Base-by-base conservation (phyloP, 2,888 invertebrate species). In the Crocallis elinguaria region DNA sequence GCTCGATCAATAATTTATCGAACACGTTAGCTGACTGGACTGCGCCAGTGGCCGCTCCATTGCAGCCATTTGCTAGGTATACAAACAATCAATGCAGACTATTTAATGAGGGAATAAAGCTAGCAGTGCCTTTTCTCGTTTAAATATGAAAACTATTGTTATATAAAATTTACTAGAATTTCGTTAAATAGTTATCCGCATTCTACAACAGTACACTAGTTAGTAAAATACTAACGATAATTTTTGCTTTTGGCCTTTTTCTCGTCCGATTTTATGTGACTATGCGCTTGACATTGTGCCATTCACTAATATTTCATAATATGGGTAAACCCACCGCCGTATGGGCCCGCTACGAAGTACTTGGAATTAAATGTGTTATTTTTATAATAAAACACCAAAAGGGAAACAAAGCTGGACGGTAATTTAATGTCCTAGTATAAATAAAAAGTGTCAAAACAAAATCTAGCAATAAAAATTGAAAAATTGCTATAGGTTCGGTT, bases 1-100 rank as follows among this genome's bases (percentile, higher is more conserved):
- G 73, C 73, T 74, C 66, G 72, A 78, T 82, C 75, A 75, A 79
- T 75, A 78, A 66, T 64, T 71, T 73, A 71, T 71, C 55, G 64
- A 69, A 68, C 63, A 58, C 61, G 66, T 66, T 65, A 52, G 61
- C 50, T 61, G 35, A 52, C 50, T 49, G 59, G 12, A 2, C 17
- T 14, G 11, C 13, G 64, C 59, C 58, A 36, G 41, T 49, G 43
- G 59, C 58, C 52, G 55, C 52, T 50, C 44, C 21, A n/a, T n/a
- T n/a, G n/a, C n/a, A n/a, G n/a, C n/a, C n/a, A n/a, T n/a, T n/a
- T n/a, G n/a, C n/a, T n/a, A n/a, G n/a, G n/a, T n/a, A n/a, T n/a
- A n/a, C n/a, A 52, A 46, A 41, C 37, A 38, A 43, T 42, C 42
- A 42, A 52, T 30, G 52, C 46, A 52, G 30, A 42, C 41, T 46